Evolutionary conservation across 2,113 vertebrate genomes (phyloP), one percentile per base, ranked within the genome.

Genomic region (Coptodon bakossiorum): DNA sequence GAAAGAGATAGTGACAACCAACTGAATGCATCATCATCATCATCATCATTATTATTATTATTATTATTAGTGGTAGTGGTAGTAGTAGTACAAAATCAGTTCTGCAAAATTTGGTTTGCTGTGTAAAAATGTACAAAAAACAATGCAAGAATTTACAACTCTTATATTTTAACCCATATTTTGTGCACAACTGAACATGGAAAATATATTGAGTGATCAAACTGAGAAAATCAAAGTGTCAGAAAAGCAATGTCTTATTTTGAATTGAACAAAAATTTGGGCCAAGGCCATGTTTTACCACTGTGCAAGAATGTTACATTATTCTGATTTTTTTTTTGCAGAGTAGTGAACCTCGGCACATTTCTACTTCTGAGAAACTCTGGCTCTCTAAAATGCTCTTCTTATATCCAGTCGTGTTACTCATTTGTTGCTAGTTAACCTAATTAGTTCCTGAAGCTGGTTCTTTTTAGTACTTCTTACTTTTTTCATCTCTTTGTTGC

Each of bases 1-100:
- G 29, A 34, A 61, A 34, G 3, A 61, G 59, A 61, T 61, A 34
- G 57, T 61, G 59, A 19, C 29, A 34, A 61, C 59, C 16, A 61
- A 34, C 59, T 61, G 59, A 61, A 61, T 19, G 16, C 16, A 34
- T 7, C 19, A 3, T 59, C 1, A 27, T 57, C 5, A 57, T 56
- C 4, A 54, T 56, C 1, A 24, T 54, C 2, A 7, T 56, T 1
- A 0, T 59, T 2, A 1, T 59, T 5, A 1, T 59, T 45, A 45
- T 45, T 45, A 45, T 14, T 45, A 45, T 4, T 13, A 45, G n/a
- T n/a, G n/a, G n/a, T 34, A 1, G 16, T 34, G 4, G 27, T 61
- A 61, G 57, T 53, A 22, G 53, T 11, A 13, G 3, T 63, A 34
- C 10, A 12, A 12, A 66, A 34, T 19, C 61, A 66, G 5, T 66